Percentiles rank a stretch among this genome's conserved stretches.
phyloP scores from a whole-genome alignment of 2,888 invertebrate species.

The Stenodera caucasica region DNA sequence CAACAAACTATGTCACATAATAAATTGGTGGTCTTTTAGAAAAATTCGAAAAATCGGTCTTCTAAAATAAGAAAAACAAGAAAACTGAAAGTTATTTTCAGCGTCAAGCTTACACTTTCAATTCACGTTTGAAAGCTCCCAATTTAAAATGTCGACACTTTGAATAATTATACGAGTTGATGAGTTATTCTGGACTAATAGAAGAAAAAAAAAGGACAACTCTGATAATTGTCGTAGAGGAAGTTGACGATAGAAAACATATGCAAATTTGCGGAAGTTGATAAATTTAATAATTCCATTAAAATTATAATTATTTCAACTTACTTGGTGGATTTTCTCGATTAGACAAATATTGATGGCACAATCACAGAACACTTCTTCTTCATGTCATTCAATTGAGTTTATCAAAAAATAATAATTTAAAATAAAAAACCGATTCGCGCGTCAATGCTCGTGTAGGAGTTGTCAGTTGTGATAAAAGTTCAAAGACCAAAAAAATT shows the following conservation, averaged over 20 bases:
- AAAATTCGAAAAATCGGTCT: not conserved
- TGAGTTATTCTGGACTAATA: not conserved
- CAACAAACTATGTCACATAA: constrained; percentile 4
- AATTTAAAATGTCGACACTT: constrained; percentile 15
- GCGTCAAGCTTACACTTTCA: constrained; percentile 25
- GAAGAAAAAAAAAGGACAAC: not conserved
- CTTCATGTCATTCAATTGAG: constrained; percentile 25
- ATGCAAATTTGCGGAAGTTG: constrained; percentile 44
- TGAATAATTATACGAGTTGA: not conserved
- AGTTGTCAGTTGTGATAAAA: constrained; percentile 24
- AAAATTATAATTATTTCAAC: too few species aligned
- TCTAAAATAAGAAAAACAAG: constrained; percentile 7
- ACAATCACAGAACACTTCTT: constrained; percentile 20
- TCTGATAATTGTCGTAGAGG: constrained; percentile 14
- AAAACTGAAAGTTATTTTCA: constrained; percentile 29
- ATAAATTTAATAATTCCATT: too few species aligned
- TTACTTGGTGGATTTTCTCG: too few species aligned
- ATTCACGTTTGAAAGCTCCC: constrained; percentile 22
- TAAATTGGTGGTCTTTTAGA: not conserved
- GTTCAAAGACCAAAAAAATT: constrained; percentile 20
- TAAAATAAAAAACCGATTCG: constrained; percentile 8
- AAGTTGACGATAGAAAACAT: constrained; percentile 30
- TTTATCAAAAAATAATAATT: not conserved
- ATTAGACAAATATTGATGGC: constrained; percentile 2
- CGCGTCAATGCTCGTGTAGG: constrained; percentile 23